Percentiles rank a stretch among this genome's conserved stretches.
These are phyloP conservation scores for Aurelia coerulea DNA, from an alignment of 30 jellyfish, hydroid and myxozoan genomes.

Conservation along the genomic window DNA sequence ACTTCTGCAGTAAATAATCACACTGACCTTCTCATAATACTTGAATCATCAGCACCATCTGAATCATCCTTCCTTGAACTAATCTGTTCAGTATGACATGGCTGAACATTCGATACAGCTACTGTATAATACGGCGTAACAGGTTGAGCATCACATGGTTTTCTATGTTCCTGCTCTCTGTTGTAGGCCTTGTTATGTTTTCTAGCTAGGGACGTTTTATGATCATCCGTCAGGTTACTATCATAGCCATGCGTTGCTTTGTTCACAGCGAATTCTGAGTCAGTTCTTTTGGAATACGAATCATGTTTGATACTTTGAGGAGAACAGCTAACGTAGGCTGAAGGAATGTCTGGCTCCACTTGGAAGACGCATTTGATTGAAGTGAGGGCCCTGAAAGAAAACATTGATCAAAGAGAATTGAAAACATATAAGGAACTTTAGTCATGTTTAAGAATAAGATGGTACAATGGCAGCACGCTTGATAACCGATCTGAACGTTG, in stretches of 20 bases:
- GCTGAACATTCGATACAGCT: conserved; percentile 1
- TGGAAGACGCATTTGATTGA: conserved; percentile 51
- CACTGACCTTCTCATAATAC: background rate
- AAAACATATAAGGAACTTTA: too few species aligned
- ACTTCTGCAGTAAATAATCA: background rate
- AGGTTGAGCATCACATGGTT: background rate
- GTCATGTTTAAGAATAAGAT: too few species aligned
- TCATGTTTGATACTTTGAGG: background rate
- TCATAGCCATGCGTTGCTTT: background rate
- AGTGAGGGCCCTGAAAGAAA: conserved; percentile 44
- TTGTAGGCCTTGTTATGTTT: background rate
- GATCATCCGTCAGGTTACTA: too few species aligned
- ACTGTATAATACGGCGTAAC: conserved; percentile 12
- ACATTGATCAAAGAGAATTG: background rate
- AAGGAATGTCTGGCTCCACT: conserved; percentile 14
- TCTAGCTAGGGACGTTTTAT: too few species aligned
- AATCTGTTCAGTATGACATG: too few species aligned
- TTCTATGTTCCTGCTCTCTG: background rate
- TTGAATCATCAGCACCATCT: background rate
- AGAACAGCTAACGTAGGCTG: conserved; percentile 2
- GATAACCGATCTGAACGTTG: too few species aligned
- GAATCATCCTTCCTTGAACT: background rate
- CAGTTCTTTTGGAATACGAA: background rate
- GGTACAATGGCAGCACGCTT: too few species aligned
- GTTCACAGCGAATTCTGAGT: background rate